Base-by-base conservation (phyloP, 2,888 invertebrate species). In the Cataglyphis rosenhaueri region DNA sequence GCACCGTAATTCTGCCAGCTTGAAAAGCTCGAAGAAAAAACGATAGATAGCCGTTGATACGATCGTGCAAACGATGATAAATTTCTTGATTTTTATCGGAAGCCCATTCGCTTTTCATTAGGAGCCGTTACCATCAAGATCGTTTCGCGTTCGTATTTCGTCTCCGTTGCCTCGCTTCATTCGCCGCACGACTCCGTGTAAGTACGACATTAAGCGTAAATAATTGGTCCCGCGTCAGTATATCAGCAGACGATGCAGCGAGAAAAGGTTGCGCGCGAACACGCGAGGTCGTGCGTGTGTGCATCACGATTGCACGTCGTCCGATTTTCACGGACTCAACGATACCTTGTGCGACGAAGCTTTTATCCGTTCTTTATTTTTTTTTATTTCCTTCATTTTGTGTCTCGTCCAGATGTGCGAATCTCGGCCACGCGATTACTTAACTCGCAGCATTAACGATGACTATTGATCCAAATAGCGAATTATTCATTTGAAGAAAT, bases 1-100 rank as follows among this genome's bases (percentile, higher is more conserved):
- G 84, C 87, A 86, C 82, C 92, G 52, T 52, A 89, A 90, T 91
- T 89, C 88, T 86, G 79, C 87, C 86, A 90, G n/a, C 10, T 76
- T 44, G 32, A 44, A 71, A 71, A 81, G 21, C 41, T 68, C 41
- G 32, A 21, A 21, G 64, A 52, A 62, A 78, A 29, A 81, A 62
- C 57, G 52, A 52, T n/a, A 41, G 59, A 74, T 25, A 81, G 25
- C 66, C 38, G 70, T 41, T 76, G 48, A 41, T 71, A 41, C 29
- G 59, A 68, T 68, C 35, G 35, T 38, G 21, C 70, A 81, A 81
- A 71, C 57, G 82, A 59, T 74, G 10, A 25, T 10, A 41, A 12
- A 55, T 38, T 61, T 75, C 75, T 85, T 75, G 79, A 86, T 65
- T 75, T 57, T 74, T 75, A 66, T 66, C 48, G 59, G 55, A 74